Evolutionary conservation across 2,797 vertebrate species (phyloP), one percentile per base, ranked within the genome.

Genomic region (Calcarius lapponicus): DNA sequence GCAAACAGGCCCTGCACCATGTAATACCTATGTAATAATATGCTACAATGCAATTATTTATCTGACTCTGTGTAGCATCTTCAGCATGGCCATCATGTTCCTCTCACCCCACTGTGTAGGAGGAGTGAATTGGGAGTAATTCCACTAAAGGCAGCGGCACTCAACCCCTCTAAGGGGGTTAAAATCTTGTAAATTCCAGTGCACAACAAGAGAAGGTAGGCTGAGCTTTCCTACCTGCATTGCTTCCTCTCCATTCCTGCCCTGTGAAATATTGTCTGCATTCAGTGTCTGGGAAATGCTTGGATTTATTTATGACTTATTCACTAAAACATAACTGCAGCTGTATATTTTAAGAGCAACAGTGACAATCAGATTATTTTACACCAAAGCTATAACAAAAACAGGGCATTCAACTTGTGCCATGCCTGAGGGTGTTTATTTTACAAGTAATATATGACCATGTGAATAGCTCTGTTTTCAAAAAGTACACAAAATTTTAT

Each of bases 261-360:
- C 24, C 28, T 62, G 31, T 79, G 62, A 85, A 56, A 67, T 66
- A 88, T 25, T 75, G 43, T 42, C 84, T 87, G 16, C 66, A 79
- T 88, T 93, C 92, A 93, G 42, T 7, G 2, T 40, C 54, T 89
- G 32, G 51, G 61, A 78, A 75, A 87, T 9, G 17, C 60, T n/a
- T 82, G n/a, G 53, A 87, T 89, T 91, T 92, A 70, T 90, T 95
- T 90, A 70, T 60, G 31, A 50, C 40, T 93, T 86, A 24, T 60
- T 94, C 73, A 65, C 66, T 76, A 56, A 90, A 94, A 86, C 2
- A 6, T 70, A 94, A 92, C n/a, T 73, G 43, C 58, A 84, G 56
- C 47, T 84, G 43, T 84, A 17, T 88, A 66, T 81, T 81, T 72
- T 75, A 79, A 76, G 40, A 72, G 66, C 26, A 81, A 56, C 38